A percentile compares a stretch with the other conserved stretches of the same genome.
phyloP scores from a whole-genome alignment of 2,888 invertebrate species.

The Pyrgus malvae region DNA sequence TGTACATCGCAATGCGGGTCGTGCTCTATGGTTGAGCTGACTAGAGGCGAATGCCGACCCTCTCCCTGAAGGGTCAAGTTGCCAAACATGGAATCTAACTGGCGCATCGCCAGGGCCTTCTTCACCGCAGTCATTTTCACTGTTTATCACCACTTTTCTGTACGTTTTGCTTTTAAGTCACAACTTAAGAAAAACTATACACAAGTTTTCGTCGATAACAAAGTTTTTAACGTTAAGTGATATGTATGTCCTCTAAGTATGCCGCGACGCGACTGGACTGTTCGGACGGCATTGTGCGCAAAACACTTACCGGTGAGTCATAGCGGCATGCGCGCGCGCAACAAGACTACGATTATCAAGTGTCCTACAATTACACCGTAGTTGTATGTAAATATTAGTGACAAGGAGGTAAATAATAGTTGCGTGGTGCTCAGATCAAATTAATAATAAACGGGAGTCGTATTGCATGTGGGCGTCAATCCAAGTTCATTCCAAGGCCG shows the following conservation, averaged over 20 bases:
- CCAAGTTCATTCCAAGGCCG: slow-evolving; percentile 63
- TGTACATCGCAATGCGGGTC: slow-evolving; percentile 87
- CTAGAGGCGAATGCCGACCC: slow-evolving; percentile 67
- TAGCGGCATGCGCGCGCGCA: slow-evolving; percentile 71
- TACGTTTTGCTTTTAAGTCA: slow-evolving; percentile 47
- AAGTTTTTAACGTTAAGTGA: slow-evolving; percentile 52
- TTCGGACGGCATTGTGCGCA: slow-evolving; percentile 74
- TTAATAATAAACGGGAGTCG: slow-evolving; percentile 65
- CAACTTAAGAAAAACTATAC: slow-evolving; percentile 41
- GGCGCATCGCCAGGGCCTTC: slow-evolving; percentile 85
- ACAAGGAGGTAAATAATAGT: slow-evolving; percentile 73
- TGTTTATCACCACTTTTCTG: slow-evolving; percentile 40
- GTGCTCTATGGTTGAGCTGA: slow-evolving; percentile 80
- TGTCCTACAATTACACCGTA: slow-evolving; percentile 68
- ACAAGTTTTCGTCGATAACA: slow-evolving; percentile 34
- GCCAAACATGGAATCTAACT: slow-evolving; percentile 87
- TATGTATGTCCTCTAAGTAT: slow-evolving; percentile 77
- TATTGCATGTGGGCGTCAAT: slow-evolving; percentile 52
- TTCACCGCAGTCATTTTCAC: slow-evolving; percentile 78
- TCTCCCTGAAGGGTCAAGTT: slow-evolving; percentile 81
- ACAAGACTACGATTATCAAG: slow-evolving; percentile 62
- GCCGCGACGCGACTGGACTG: slow-evolving; percentile 76
- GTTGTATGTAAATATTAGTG: slow-evolving; percentile 68
- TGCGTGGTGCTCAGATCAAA: slow-evolving; percentile 48
- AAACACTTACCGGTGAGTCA: slow-evolving; percentile 73